Evolutionary conservation across 2,797 vertebrate species (phyloP), one percentile per base, ranked within the genome.

Genomic region (Melanotaenia trifasciata): DNA sequence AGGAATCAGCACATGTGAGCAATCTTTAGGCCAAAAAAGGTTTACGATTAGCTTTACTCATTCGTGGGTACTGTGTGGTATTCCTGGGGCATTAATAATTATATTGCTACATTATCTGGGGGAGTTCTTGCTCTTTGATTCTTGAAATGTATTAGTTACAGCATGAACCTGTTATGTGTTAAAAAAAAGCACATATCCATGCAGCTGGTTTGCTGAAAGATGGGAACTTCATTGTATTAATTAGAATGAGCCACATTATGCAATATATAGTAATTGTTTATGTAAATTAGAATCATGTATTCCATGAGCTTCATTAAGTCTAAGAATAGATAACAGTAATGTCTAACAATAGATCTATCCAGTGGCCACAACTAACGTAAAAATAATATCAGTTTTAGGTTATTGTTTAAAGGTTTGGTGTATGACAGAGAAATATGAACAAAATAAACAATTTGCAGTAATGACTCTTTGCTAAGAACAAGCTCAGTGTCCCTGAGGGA

Each of bases 91-190:
- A 50, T 67, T 74, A 14, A 66, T 20, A 56, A 38, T 64, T 60
- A 57, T 72, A 51, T 73, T 38, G 26, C 28, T 51, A 65, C 56
- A 50, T 65, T 24, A 79, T 59, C 59, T 53, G 56, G 43, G 14
- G 36, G 56, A 68, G 77, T 47, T 54, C 47, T 73, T 45, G 16
- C 7, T 57, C 56, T 64, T 69, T 75, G 68, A 83, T 57, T 22
- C 4, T 40, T 76, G 16, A 70, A 73, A 75, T 60, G 24, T 69
- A 72, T 64, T 51, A 45, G 58, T 60, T 62, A 45, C 36, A 18
- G 20, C 35, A 57, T 78, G 53, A 75, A 32, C 67, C 32, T 54
- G 61, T 22, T 50, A 11, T 59, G 56, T 33, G 43, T 51, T 53
- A 28, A 36, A 59, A 45, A 45, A 71, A 70, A 20, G 24, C 11